phyloP scores from a whole-genome alignment of 2,888 invertebrate genomes.

The Cantharis rufa region DNA sequence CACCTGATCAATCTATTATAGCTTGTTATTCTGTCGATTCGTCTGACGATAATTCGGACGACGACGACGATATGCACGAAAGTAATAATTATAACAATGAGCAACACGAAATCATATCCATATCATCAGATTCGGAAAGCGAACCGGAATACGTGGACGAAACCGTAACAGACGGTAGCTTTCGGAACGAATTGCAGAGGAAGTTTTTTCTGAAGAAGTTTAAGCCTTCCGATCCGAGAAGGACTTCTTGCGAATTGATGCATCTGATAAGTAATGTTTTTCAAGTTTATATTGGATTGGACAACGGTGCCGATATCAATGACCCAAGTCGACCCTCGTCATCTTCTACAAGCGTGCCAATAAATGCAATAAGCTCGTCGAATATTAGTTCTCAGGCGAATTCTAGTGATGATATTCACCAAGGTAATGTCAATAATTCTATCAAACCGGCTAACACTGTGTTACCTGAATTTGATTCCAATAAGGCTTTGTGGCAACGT shows the following conservation, averaged over 20 bases:
- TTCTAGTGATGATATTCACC: neutral
- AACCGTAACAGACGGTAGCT: neutral
- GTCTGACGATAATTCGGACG: neutral
- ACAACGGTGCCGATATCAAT: neutral
- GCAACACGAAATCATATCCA: neutral
- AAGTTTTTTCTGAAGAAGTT: neutral
- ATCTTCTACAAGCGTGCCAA: neutral
- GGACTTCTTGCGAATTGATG: neutral
- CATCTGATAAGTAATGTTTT: neutral
- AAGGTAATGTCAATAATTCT: neutral
- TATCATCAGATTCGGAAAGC: neutral
- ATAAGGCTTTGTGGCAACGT: neutral
- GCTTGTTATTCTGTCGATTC: neutral
- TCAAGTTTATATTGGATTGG: neutral
- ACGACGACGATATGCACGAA: neutral
- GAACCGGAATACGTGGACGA: neutral
- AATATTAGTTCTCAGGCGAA: neutral
- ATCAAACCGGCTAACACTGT: neutral
- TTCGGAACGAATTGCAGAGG: neutral
- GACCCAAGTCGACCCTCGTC: neutral
- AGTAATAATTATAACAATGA: neutral
- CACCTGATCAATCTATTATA: neutral
- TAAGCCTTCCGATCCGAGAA: neutral
- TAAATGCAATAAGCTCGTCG: neutral
- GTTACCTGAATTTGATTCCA: neutral